These are phyloP conservation scores for Cheilosia scutellata DNA, from an alignment of 2,888 invertebrate species.

Conservation along the genomic window DNA sequence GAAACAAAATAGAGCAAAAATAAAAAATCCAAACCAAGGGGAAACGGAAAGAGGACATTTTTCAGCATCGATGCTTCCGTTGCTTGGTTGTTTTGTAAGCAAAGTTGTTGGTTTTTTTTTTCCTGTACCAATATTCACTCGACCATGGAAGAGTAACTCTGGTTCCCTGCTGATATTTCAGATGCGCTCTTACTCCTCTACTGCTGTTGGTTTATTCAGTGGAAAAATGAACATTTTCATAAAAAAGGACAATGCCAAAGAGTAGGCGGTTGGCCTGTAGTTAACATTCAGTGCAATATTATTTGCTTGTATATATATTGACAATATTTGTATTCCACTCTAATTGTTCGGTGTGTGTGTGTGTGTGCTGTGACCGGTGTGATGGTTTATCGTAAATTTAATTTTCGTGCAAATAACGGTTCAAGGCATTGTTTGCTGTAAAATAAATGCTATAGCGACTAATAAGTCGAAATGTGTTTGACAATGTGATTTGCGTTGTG, in stretches of 20 bases:
- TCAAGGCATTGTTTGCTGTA: conserved; percentile 14
- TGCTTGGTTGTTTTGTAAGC: conserved; percentile 16
- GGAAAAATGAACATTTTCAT: conserved; percentile 15
- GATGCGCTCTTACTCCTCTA: not conserved
- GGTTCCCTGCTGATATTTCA: conserved; percentile 7
- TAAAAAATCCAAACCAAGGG: conserved; percentile 10
- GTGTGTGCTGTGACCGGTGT: not conserved
- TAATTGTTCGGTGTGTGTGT: conserved; percentile 34
- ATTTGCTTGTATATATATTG: conserved; percentile 17
- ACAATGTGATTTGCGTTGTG: not conserved
- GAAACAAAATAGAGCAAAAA: not conserved
- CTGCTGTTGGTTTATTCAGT: conserved; percentile 37
- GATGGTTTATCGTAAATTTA: conserved; percentile 14
- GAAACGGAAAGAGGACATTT: conserved; percentile 53
- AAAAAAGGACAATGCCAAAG: not conserved
- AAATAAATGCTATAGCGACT: conserved; percentile 13
- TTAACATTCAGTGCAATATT: not conserved
- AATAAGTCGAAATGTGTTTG: not conserved
- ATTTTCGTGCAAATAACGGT: conserved; percentile 20
- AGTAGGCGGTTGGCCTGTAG: not conserved
- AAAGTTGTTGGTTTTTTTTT: not conserved
- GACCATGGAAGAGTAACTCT: conserved; percentile 42
- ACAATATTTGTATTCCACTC: conserved; percentile 50
- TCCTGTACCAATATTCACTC: conserved; percentile 15
- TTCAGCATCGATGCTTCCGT: conserved; percentile 48